Conservation (phyloP, 2,888 invertebrate species). For the Mystacides longicornis region DNA sequence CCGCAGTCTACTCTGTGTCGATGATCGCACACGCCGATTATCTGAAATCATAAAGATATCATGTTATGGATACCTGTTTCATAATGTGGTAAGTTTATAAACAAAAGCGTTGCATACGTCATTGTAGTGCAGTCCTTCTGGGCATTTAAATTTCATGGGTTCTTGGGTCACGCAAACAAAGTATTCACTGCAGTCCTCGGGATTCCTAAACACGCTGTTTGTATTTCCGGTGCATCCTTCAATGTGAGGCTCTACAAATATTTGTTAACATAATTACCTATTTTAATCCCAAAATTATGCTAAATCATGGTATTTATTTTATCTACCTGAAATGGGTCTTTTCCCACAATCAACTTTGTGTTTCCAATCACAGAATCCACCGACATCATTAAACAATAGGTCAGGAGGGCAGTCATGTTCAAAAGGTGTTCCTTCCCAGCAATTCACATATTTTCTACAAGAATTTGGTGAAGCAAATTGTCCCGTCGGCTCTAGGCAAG, state of each 20-base stretch:
- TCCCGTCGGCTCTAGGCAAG: constrained; percentile 34
- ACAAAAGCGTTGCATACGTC: constrained; percentile 46
- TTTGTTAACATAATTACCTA: not conserved
- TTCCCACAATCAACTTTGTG: constrained; percentile 56
- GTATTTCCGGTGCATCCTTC: constrained; percentile 25
- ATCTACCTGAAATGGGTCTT: constrained; percentile 33
- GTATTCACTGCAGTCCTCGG: constrained; percentile 56
- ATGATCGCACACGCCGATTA: constrained; percentile 58
- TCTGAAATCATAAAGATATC: constrained; percentile 37
- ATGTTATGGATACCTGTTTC: no score
- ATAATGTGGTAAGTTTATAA: no score
- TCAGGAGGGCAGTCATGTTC: constrained; percentile 60
- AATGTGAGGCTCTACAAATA: not conserved
- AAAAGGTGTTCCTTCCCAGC: constrained; percentile 61
- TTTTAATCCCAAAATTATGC: not conserved
- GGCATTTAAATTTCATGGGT: constrained; percentile 56
- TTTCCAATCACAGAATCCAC: constrained; percentile 56
- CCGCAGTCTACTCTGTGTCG: constrained; percentile 44
- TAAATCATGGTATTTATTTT: not conserved
- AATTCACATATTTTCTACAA: constrained; percentile 60
- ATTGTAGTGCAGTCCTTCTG: constrained; percentile 53
- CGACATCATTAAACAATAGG: constrained; percentile 51
- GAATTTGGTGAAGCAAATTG: constrained; percentile 54
- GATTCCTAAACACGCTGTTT: constrained; percentile 55
- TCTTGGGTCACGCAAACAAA: constrained; percentile 54